Base-by-base conservation (phyloP, 2,888 invertebrate genomes). In the Leptinotarsa rubiginosa region DNA sequence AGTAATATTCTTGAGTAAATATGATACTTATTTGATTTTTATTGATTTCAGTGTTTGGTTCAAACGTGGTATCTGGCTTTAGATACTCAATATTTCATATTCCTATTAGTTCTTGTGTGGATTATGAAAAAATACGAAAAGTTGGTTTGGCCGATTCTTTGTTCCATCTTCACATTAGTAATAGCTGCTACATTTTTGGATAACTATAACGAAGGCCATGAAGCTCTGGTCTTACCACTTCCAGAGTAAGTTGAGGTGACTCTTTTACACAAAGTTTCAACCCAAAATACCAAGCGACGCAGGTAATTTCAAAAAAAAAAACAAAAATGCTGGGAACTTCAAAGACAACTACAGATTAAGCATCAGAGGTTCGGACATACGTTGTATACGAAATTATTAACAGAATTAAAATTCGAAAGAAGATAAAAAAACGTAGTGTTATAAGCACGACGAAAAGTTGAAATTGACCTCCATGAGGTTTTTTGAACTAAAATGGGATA, bases 1-100 rank as follows among this genome's bases (percentile, higher is more conserved):
- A n/a, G n/a, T n/a, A n/a, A n/a, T n/a, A n/a, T n/a, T n/a, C n/a
- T n/a, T n/a, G n/a, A 25, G 3, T 25, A 4, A 25, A 25, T 31
- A 31, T 31, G 31, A 31, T 31, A 31, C 31, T 31, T 7, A 31
- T 31, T 31, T 31, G 31, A 31, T 31, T 31, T 31, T 65, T 4
- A 41, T 41, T 41, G 4, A 25, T 68, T 73, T 69, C 65, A 77
- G 75, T 75, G 70, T 56, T 56, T 70, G 22, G 65, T 47, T 41
- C 66, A 65, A 50, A 82, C 83, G 7, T 86, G 87, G 87, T 87
- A 85, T 75, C 69, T 86, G 47, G 84, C 85, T 41, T 78, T 83
- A 3, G 87, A 87, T 70, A 84, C 83, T 15, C 86, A 87, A 75
- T 76, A 86, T 49, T 87, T 85, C 77, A 70, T 83, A 52, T 12